A percentile compares a stretch with the other conserved stretches of the same genome.
phyloP scores from a whole-genome alignment of 2,113 vertebrate genomes.

The Dicaeum eximium region DNA sequence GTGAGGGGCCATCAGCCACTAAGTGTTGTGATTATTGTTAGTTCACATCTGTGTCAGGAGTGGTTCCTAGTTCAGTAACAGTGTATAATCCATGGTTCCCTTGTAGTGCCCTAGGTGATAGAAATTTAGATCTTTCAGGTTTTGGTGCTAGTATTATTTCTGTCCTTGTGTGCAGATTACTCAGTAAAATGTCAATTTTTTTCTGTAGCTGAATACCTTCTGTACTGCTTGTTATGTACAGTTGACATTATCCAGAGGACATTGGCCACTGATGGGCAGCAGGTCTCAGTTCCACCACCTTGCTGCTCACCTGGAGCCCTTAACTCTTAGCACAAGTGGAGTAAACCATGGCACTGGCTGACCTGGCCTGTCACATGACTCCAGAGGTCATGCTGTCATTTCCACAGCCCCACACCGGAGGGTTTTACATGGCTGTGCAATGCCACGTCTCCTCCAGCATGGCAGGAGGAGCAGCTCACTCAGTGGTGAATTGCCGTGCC shows the following conservation, averaged over 20 bases:
- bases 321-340: not conserved
- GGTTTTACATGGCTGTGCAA: rapidly evolving
- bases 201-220: not conserved
- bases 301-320: not conserved
- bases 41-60: not conserved
- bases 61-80: no score
- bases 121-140: not conserved
- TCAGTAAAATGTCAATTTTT: not conserved
- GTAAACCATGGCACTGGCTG: rapidly evolving
- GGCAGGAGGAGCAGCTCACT: not conserved
- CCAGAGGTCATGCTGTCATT: not conserved
- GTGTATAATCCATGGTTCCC: not conserved
- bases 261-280: not conserved
- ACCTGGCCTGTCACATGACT: rapidly evolving
- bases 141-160: not conserved
- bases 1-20: not conserved
- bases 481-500: rapidly evolving
- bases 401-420: not conserved
- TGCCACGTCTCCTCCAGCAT: not conserved
- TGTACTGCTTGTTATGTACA: not conserved
- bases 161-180: not conserved
- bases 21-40: not conserved
- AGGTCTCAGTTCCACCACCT: not conserved
- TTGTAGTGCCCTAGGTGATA: not conserved
- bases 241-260: not conserved